Conservation (phyloP, 2,113 vertebrate genomes). For the Sula dactylatra region DNA sequence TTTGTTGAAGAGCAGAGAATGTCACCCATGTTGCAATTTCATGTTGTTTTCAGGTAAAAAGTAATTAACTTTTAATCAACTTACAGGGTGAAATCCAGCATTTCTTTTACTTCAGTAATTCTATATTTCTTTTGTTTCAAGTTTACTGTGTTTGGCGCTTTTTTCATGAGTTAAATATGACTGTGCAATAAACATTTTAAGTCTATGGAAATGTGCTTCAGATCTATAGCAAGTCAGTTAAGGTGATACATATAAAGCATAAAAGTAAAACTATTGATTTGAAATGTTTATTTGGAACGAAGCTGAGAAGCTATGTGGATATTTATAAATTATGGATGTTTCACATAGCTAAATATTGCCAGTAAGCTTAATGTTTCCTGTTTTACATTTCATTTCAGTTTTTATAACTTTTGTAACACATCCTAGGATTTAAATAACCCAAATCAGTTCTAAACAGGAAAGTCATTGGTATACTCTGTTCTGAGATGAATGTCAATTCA, state of each 20-base stretch:
- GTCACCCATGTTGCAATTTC: background rate
- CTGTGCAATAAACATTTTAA: background rate
- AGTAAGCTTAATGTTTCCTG: background rate
- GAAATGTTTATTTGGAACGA: slow-evolving; percentile 3
- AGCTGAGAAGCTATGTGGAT: background rate
- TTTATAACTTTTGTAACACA: background rate
- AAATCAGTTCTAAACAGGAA: background rate
- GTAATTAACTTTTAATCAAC: background rate
- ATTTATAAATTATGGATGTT: background rate
- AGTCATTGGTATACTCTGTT: background rate
- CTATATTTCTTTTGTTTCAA: background rate
- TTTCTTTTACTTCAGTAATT: background rate
- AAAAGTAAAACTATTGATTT: background rate
- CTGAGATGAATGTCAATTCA: background rate
- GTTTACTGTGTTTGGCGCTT: background rate
- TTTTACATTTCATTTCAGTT: background rate
- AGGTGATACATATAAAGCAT: background rate
- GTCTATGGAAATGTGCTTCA: background rate
- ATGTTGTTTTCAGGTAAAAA: background rate
- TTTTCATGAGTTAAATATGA: background rate
- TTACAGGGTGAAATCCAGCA: background rate
- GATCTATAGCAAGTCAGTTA: background rate
- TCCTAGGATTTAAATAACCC: background rate
- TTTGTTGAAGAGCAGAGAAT: background rate
- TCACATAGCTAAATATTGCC: background rate